Base-by-base conservation (phyloP, 2,113 vertebrate species). In the Psilopsiagon aurifrons region DNA sequence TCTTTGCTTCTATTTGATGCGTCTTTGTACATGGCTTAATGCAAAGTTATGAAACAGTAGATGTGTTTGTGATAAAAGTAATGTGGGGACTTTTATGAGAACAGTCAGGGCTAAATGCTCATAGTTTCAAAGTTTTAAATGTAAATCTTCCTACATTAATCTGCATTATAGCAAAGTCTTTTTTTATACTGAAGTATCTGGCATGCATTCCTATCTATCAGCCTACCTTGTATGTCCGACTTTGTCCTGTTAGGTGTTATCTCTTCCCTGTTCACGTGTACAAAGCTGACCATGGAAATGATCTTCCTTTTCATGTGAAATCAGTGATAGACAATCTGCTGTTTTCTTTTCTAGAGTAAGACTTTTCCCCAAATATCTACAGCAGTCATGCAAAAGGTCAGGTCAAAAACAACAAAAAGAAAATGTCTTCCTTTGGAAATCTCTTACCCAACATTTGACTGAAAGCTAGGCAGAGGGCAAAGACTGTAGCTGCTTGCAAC, bases 1-100 rank as follows among this genome's bases (percentile, higher is more conserved):
- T 95, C 93, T 98, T 97, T 95, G 95, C 94, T 93, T 97, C 90
- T 97, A 51, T 97, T 97, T 97, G 97, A 97, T 97, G 96, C 97
- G 68, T 93, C 94, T 97, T 86, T 9, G 83, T 94, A 83, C 78
- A 78, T 66, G 93, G 94, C 93, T 97, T 96, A 97, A 97, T 95
- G 97, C 94, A 94, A 95, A 97, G 90, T 85, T 97, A 88, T 96
- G 96, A 97, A 97, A 96, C 92, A 93, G 94, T 68, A 97, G 92
- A 96, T 92, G 59, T 94, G 87, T 93, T 97, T 93, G 77, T 94
- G 93, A 97, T 95, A 95, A 96, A 96, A 67, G 83, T 91, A 91
- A 19, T 46, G 39, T 19, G 63, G 83, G 44, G 67, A 82, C 43
- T 17, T 88, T 81, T 85, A 74, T 37, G 75, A 84, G 63, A 92